phyloP scores from a whole-genome alignment of 1,140 invertebrate genomes.

The Eufriesea mexicana region DNA sequence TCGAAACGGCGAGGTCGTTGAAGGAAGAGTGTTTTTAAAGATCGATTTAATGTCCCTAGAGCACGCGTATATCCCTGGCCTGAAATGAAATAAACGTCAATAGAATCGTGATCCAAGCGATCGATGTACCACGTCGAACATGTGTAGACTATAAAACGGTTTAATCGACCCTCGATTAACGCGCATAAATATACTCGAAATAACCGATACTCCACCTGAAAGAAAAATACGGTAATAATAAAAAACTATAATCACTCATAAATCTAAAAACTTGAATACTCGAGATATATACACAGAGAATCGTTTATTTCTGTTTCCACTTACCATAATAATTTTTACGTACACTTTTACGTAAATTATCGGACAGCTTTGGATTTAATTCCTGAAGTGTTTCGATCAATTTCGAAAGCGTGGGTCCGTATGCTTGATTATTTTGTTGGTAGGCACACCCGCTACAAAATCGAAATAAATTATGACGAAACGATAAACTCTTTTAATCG shows the following conservation, averaged over 20 bases:
- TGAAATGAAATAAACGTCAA: constrained; percentile 5
- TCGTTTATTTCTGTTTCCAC: background rate
- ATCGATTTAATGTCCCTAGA: background rate
- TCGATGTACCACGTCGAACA: background rate
- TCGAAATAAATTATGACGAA: no score
- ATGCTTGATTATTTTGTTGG: no score
- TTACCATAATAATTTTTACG: background rate
- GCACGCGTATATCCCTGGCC: background rate
- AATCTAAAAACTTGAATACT: no score
- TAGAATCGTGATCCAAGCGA: background rate
- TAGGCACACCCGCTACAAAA: no score
- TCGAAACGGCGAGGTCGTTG: background rate
- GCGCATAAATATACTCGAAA: background rate
- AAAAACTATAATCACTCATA: no score
- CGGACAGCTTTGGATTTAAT: no score
- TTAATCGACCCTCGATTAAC: constrained; percentile 27
- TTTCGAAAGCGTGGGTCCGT: no score
- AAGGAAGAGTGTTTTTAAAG: constrained; percentile 2
- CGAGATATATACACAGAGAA: no score
- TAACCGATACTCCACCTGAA: background rate
- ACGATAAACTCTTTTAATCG: no score
- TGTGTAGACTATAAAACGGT: background rate
- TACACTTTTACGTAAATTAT: no score
- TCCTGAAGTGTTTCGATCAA: no score
- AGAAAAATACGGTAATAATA: no score